These are phyloP conservation scores for Upupa epops DNA, from an alignment of 2,113 vertebrate genomes.

Conservation along the genomic window DNA sequence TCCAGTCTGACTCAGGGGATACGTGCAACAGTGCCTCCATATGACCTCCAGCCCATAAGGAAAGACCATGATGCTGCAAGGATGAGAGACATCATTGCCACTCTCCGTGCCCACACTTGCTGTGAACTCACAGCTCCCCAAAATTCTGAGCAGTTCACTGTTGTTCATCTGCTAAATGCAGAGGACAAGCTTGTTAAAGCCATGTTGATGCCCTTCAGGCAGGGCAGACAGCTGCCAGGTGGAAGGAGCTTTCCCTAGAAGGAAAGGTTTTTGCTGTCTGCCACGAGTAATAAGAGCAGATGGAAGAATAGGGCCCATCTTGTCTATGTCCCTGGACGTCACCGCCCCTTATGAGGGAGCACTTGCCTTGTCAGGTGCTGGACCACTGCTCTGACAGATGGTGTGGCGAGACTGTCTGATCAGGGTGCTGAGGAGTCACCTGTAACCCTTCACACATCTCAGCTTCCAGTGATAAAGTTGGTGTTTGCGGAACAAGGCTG, in stretches of 20 bases:
- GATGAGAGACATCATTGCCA: neutral
- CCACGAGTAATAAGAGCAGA: neutral
- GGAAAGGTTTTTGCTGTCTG: neutral
- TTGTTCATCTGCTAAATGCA: neutral
- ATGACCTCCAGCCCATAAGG: neutral
- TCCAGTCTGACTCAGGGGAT: neutral
- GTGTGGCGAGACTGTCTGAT: neutral
- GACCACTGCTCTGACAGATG: constrained; percentile 7
- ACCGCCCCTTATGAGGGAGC: neutral
- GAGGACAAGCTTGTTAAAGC: neutral
- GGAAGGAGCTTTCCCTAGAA: neutral
- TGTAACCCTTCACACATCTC: neutral
- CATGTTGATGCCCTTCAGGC: neutral
- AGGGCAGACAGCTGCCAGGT: neutral
- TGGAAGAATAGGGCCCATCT: neutral
- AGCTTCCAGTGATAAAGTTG: neutral
- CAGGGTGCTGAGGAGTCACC: neutral
- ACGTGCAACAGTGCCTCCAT: accelerated
- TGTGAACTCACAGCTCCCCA: neutral
- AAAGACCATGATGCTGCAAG: accelerated
- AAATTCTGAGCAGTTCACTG: neutral
- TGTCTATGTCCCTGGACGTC: neutral
- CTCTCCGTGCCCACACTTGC: accelerated
- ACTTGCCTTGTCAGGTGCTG: neutral
- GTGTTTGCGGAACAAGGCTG: neutral